These are phyloP conservation scores for Plestiodon gilberti DNA, from an alignment of 2,113 vertebrate genomes.

Conservation along the genomic window DNA sequence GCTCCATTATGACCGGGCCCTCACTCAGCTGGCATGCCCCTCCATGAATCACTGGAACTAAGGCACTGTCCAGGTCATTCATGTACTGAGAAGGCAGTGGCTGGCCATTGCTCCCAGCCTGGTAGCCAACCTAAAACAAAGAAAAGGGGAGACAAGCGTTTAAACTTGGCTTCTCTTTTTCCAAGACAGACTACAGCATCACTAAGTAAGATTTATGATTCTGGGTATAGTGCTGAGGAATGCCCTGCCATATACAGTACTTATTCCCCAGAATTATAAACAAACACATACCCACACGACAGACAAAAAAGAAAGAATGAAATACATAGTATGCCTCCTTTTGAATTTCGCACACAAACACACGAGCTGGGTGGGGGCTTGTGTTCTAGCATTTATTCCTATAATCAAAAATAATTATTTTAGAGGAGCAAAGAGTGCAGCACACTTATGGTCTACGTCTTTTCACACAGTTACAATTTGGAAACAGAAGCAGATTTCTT, in stretches of 20 bases:
- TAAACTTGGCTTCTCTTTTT: neutral
- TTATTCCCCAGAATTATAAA: neutral
- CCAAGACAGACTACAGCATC: neutral
- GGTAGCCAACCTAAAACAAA: conserved; percentile 87
- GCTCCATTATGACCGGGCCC: conserved; percentile 90
- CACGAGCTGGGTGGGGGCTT: neutral
- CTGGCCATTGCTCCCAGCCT: conserved; percentile 94
- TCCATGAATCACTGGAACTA: conserved; percentile 94
- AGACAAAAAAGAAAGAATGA: neutral
- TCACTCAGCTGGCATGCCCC: conserved; percentile 90
- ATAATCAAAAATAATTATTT: neutral
- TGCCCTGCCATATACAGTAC: neutral
- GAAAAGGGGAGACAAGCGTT: neutral
- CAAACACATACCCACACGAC: neutral
- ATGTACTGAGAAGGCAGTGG: conserved; percentile 91
- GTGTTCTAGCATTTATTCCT: neutral
- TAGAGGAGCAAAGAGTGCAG: neutral
- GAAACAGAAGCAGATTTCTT: neutral
- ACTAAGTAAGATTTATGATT: neutral
- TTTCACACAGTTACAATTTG: neutral
- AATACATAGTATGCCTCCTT: neutral
- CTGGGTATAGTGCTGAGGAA: too few species aligned
- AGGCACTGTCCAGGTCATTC: conserved; percentile 91
- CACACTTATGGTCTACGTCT: neutral
- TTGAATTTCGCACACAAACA: neutral